Evolutionary conservation across 2,113 vertebrate genomes (phyloP).

Genomic region (Malaclemys terrapin): DNA sequence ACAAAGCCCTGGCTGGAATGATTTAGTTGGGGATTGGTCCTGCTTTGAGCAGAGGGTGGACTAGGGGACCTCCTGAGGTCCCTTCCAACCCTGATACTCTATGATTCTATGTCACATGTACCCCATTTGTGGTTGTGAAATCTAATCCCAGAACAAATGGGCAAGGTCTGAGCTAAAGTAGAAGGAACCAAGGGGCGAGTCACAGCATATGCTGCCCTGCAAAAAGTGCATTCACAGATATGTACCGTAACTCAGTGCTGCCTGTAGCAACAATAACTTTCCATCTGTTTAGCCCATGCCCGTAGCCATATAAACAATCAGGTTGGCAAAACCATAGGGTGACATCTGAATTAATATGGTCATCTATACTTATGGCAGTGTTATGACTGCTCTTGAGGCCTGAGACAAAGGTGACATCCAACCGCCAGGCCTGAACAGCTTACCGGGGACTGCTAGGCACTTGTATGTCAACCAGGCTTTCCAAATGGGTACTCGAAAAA

Average conservation of each 20-base stretch:
- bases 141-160: background rate
- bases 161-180: background rate
- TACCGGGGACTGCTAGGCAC: background rate
- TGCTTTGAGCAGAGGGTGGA: too few species aligned
- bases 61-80: too few species aligned
- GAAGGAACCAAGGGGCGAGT: background rate
- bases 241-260: background rate
- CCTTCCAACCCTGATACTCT: too few species aligned
- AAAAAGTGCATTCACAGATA: background rate
- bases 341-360: background rate
- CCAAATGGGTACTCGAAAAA: background rate
- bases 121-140: background rate
- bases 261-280: background rate
- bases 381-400: background rate
- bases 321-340: background rate
- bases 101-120: background rate
- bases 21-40: too few species aligned
- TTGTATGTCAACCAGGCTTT: background rate
- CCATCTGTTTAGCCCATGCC: accelerated
- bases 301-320: accelerated
- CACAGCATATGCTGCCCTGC: accelerated
- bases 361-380: background rate
- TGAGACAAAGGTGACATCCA: background rate
- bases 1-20: too few species aligned
- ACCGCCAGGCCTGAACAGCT: background rate